phyloP scores from a whole-genome alignment of 2,797 vertebrate species.

The Eulemur rubriventer region DNA sequence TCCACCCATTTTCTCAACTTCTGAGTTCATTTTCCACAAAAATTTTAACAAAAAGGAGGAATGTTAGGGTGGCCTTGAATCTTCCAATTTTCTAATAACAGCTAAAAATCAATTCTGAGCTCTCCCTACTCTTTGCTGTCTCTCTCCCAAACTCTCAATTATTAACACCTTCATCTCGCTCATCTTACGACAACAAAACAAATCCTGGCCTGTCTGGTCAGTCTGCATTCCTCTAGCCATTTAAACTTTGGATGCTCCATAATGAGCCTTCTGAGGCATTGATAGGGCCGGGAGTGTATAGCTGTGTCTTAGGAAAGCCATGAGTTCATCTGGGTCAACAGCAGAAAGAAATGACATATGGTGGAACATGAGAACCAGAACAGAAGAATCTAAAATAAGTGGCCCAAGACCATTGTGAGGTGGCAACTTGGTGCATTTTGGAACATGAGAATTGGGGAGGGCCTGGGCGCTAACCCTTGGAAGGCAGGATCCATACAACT shows the following conservation, averaged over 20 bases:
- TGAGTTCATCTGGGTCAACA: neutral
- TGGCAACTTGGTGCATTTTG: neutral
- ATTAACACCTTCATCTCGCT: no score
- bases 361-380: neutral
- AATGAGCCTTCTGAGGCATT: neutral
- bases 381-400: neutral
- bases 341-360: neutral
- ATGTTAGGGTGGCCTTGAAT: no score
- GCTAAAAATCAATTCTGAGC: no score
- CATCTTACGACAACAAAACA: neutral
- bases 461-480: no score
- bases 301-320: neutral
- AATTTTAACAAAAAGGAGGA: no score
- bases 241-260: neutral
- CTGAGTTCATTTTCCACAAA: no score
- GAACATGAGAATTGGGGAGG: neutral
- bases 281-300: neutral
- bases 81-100: no score
- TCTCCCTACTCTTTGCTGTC: no score
- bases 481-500: neutral
- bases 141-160: no score
- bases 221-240: neutral
- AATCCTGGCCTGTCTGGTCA: neutral
- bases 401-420: neutral
- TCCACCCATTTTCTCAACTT: no score